Conservation (phyloP, 2,888 invertebrate genomes). For the Lissonota sp. region DNA sequence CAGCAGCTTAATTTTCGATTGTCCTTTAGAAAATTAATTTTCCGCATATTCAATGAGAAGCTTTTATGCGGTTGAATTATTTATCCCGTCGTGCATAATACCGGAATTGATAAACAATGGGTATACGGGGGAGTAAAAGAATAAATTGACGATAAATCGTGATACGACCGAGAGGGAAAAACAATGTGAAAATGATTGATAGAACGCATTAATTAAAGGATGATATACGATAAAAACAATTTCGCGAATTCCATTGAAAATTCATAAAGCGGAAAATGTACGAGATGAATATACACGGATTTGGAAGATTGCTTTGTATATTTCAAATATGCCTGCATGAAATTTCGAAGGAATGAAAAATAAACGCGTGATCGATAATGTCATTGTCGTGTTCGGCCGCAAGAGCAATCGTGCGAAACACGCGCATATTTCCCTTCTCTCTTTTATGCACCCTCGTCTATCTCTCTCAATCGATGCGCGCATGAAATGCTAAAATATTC, state of each 20-base stretch:
- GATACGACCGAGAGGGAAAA: too few species aligned
- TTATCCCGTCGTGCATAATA: too few species aligned
- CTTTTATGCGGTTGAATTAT: too few species aligned
- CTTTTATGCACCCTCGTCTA: neutral
- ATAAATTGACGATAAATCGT: too few species aligned
- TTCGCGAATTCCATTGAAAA: too few species aligned
- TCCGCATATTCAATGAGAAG: too few species aligned
- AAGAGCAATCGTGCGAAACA: constrained; percentile 34
- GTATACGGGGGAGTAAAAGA: too few species aligned
- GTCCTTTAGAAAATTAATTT: too few species aligned
- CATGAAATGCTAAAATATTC: constrained; percentile 67
- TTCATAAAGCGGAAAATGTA: neutral
- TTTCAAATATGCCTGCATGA: neutral
- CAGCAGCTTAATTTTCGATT: too few species aligned
- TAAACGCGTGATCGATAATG: constrained; percentile 18
- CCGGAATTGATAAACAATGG: too few species aligned
- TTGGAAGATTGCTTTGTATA: neutral
- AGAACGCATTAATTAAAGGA: neutral
- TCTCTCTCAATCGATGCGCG: constrained; percentile 39
- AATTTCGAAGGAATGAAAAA: neutral
- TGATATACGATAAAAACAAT: constrained; percentile 16
- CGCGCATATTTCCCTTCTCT: constrained; percentile 4
- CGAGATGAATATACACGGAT: neutral
- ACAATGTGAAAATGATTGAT: constrained; percentile 10
- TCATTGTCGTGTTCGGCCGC: constrained; percentile 31